Percentiles rank a stretch among this genome's conserved stretches.
Conservation (phyloP, 2,113 vertebrate species). For the Uria lomvia region DNA sequence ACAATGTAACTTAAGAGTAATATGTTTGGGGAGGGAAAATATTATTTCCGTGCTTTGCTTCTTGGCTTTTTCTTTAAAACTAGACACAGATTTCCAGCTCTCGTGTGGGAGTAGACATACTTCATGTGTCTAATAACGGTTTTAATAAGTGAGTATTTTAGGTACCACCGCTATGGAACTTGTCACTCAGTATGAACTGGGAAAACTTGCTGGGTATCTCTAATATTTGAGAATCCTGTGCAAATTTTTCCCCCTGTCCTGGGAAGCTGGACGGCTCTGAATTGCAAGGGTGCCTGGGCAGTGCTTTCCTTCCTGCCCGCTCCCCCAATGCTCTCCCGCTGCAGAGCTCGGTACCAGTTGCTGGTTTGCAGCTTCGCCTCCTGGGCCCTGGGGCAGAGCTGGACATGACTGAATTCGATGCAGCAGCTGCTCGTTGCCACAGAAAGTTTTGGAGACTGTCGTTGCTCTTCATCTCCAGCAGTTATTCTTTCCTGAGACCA, state of each 20-base stretch:
- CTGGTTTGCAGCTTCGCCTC: not conserved
- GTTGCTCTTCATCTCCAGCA: not conserved
- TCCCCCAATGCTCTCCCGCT: accelerated
- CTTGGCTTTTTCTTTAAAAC: not conserved
- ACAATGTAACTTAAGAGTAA: not conserved
- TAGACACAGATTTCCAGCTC: not conserved
- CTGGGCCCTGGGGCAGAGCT: not conserved
- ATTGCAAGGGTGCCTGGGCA: not conserved
- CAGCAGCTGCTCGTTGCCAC: not conserved
- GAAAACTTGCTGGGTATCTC: not conserved
- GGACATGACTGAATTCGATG: not conserved
- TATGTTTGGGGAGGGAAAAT: not conserved
- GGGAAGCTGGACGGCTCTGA: not conserved
- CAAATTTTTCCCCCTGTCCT: not conserved
- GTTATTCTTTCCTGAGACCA: not conserved
- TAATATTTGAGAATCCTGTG: not conserved
- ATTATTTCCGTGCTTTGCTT: not conserved
- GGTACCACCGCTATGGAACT: not conserved
- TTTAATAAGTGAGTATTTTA: not conserved
- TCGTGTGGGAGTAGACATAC: not conserved
- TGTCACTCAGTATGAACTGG: not conserved
- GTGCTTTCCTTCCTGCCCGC: not conserved
- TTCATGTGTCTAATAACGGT: not conserved
- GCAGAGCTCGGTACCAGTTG: accelerated
- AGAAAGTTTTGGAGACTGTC: not conserved